Conservation (phyloP, 2,797 vertebrate genomes). For the Myotis myotis region DNA sequence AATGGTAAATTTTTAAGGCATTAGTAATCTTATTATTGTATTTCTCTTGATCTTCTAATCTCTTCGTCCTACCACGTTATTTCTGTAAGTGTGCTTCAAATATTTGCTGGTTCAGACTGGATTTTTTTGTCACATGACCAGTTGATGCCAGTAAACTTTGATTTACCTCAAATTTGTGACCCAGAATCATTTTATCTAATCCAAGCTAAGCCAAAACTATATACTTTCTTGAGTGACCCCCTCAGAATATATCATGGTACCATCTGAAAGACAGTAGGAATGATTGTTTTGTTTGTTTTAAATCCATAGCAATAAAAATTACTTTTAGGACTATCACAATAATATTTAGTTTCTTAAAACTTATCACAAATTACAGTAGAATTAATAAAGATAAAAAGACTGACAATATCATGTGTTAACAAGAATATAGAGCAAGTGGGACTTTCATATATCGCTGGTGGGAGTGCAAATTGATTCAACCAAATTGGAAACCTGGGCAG, state of each 20-base stretch:
- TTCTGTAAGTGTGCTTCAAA: neutral
- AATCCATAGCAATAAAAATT: neutral
- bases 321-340: neutral
- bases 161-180: neutral
- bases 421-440: neutral
- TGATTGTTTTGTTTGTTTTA: neutral
- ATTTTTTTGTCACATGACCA: neutral
- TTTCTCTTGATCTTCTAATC: neutral
- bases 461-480: neutral
- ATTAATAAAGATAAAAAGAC: neutral
- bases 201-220: neutral
- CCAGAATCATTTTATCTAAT: constrained; percentile 13
- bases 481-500: neutral
- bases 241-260: neutral
- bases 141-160: neutral
- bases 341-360: constrained; percentile 28
- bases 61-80: neutral
- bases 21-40: neutral
- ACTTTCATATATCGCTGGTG: neutral
- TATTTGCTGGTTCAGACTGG: neutral
- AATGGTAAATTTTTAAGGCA: neutral
- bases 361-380: neutral
- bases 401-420: neutral
- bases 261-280: neutral
- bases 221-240: constrained; percentile 14